Evolutionary conservation across 2,888 invertebrate genomes (phyloP).

Genomic region (Sphaerophoria rueppellii): DNA sequence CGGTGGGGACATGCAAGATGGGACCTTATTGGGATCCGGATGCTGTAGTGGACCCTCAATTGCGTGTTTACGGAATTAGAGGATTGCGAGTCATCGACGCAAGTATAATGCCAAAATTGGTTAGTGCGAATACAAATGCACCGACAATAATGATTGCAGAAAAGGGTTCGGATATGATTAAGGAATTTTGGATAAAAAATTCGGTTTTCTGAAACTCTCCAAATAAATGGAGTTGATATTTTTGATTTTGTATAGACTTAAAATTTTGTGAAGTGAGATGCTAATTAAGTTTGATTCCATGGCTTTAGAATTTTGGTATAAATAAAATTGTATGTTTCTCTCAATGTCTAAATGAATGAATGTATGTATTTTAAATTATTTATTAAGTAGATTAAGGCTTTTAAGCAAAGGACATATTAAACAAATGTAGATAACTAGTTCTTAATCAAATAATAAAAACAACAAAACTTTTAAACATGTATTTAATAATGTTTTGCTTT

Average conservation of each 20-base stretch:
- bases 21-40: conserved; percentile 92
- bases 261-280: too few species aligned
- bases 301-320: neutral
- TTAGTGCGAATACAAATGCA: conserved; percentile 93
- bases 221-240: neutral
- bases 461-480: too few species aligned
- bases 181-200: conserved; percentile 90
- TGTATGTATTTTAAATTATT: too few species aligned
- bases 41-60: conserved; percentile 91
- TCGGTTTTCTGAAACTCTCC: conserved; percentile 77
- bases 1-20: conserved; percentile 94
- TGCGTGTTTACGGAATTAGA: conserved; percentile 90
- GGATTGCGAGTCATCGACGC: conserved; percentile 92
- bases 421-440: too few species aligned
- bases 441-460: too few species aligned
- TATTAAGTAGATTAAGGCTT: too few species aligned
- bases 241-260: too few species aligned
- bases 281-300: too few species aligned
- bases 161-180: conserved; percentile 94
- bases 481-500: too few species aligned
- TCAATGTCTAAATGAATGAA: too few species aligned
- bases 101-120: conserved; percentile 92
- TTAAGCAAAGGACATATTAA: too few species aligned
- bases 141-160: conserved; percentile 95
- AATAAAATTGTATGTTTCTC: conserved; percentile 19